phyloP scores from a whole-genome alignment of 2,888 invertebrate genomes.

The Cremastobaeus sp. region DNA sequence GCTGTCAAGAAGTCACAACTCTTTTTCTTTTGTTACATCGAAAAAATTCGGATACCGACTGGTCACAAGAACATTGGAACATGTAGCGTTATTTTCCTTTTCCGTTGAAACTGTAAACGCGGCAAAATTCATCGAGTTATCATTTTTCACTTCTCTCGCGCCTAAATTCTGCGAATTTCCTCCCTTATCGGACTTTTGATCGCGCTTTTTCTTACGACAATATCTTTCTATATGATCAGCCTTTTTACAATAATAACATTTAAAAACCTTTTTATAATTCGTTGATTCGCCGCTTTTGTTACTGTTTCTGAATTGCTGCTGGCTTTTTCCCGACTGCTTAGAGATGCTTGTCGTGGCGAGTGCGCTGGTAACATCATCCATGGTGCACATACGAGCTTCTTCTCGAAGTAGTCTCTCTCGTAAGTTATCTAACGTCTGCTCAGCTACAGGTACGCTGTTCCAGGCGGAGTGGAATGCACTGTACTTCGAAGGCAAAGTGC shows the following conservation, averaged over 20 bases:
- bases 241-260: conserved; percentile 25
- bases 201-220: conserved; percentile 20
- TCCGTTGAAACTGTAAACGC: too few species aligned
- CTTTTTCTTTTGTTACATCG: conserved; percentile 8
- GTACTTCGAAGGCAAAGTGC: conserved; percentile 33
- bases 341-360: conserved; percentile 18
- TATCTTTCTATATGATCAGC: conserved; percentile 26
- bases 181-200: conserved; percentile 4
- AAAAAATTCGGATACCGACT: too few species aligned
- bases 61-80: too few species aligned
- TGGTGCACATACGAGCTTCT: conserved; percentile 18
- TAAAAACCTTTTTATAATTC: neutral
- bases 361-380: conserved; percentile 13
- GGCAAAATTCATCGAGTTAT: too few species aligned
- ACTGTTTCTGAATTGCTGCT: too few species aligned
- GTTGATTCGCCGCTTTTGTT: neutral
- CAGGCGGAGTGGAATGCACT: conserved; percentile 38
- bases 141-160: too few species aligned
- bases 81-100: too few species aligned
- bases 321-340: neutral
- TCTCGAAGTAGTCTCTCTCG: conserved; percentile 42
- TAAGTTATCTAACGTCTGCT: conserved; percentile 33
- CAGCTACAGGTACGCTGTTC: conserved; percentile 27
- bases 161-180: too few species aligned
- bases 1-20: conserved; percentile 28